phyloP scores from a whole-genome alignment of 2,888 invertebrate genomes.

The Erebia palarica region DNA sequence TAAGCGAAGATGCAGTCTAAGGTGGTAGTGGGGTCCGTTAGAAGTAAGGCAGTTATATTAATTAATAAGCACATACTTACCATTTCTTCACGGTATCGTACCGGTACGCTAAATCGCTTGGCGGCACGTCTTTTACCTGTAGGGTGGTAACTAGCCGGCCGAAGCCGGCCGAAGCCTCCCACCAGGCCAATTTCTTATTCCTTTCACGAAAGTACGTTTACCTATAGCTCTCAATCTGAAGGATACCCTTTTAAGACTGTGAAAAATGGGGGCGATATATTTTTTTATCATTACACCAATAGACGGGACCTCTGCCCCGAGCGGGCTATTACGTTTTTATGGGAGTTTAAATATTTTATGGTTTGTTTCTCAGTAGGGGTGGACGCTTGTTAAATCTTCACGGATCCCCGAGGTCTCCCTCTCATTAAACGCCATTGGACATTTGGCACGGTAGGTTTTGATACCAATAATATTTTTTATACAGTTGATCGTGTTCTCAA shows the following conservation, averaged over 20 bases:
- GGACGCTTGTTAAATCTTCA: slow-evolving; percentile 71
- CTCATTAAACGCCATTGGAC: slow-evolving; percentile 29
- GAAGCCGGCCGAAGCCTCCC: too few species aligned
- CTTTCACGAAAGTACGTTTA: slow-evolving; percentile 5
- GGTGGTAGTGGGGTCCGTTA: too few species aligned
- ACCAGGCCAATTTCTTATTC: too few species aligned
- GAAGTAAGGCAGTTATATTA: too few species aligned
- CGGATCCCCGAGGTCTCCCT: slow-evolving; percentile 48
- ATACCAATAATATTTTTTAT: neutral
- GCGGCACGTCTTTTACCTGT: too few species aligned
- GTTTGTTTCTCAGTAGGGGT: slow-evolving; percentile 33
- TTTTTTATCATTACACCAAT: slow-evolving; percentile 29
- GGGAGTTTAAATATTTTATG: slow-evolving; percentile 45
- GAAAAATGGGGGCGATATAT: slow-evolving; percentile 18
- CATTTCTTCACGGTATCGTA: too few species aligned
- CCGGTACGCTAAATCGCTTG: too few species aligned
- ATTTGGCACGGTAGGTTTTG: neutral
- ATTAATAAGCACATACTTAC: too few species aligned
- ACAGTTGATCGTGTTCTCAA: neutral
- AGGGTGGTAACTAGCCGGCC: too few species aligned
- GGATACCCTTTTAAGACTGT: slow-evolving; percentile 15
- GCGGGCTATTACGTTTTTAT: slow-evolving; percentile 33
- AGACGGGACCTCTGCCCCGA: slow-evolving; percentile 23
- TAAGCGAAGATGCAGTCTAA: too few species aligned
- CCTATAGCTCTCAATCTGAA: neutral